Evolutionary conservation across 2,113 vertebrate genomes (phyloP).

Genomic region (Choloepus hoffmanni): DNA sequence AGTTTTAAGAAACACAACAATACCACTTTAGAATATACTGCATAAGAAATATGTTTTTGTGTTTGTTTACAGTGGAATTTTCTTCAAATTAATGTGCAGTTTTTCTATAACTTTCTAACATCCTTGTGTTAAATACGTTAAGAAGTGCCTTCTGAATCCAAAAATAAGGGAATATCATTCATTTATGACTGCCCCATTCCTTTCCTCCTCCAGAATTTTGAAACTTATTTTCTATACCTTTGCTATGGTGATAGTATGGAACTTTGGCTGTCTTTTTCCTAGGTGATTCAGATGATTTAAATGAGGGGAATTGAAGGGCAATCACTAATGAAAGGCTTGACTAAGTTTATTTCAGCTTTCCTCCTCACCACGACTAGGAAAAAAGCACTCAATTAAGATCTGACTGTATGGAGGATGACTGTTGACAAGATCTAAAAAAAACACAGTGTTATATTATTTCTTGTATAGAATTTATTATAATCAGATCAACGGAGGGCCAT

Average conservation of each 20-base stretch:
- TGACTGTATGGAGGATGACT: neutral
- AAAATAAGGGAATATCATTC: neutral
- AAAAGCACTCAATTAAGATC: constrained; percentile 10
- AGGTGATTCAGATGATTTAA: neutral
- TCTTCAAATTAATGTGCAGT: neutral
- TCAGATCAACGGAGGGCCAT: neutral
- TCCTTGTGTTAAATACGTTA: constrained; percentile 9
- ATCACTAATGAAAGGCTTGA: neutral
- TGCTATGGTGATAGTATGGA: neutral
- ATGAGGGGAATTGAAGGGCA: neutral
- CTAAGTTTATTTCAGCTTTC: constrained; percentile 35
- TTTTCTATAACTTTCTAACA: constrained; percentile 20
- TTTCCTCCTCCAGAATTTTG: neutral
- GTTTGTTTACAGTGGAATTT: neutral
- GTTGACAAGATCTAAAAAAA: neutral
- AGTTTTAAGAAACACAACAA: neutral
- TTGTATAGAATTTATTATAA: constrained; percentile 41
- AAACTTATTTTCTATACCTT: constrained; percentile 7
- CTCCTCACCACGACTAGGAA: neutral
- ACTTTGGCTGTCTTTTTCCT: neutral
- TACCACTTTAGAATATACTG: neutral
- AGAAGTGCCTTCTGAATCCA: neutral
- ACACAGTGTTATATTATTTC: neutral
- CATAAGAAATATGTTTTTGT: neutral
- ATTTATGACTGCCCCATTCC: neutral